Evolutionary conservation across 2,113 vertebrate genomes (phyloP), one percentile per base, ranked within the genome.

Genomic region (Pogonocichla stellata): DNA sequence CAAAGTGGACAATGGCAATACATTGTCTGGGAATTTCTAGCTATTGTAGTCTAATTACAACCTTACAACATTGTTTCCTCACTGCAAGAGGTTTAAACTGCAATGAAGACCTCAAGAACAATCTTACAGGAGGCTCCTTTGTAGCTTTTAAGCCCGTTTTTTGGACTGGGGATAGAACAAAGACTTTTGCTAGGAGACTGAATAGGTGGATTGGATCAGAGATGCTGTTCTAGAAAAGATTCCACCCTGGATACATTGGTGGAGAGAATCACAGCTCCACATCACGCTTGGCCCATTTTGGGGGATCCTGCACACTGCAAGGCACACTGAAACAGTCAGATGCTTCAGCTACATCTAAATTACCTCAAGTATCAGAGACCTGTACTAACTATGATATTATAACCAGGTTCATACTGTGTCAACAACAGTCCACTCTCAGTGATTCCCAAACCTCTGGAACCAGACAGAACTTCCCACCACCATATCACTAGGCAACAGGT

Each of bases 1-100:
- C 73, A 65, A 87, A 86, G 48, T 29, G 83, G 56, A 88, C 92
- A 92, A 83, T 0, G 0, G 48, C 31, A 83, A 70, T 94, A 23
- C 10, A 84, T 84, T 82, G 72, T 33, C 47, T 7, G 65, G 36
- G 77, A 84, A 89, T 67, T 95, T 88, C 86, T 42, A 91, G 91
- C 53, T n/a, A 23, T 5, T 43, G 15, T 13, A 60, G 85, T 64
- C 56, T 40, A 78, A 86, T 75, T 60, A 74, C 31, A 70, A 43
- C 22, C 40, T 74, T 91, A 36, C 56, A 92, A 80, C 13, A 16
- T n/a, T 60, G 26, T 58, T 84, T 82, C 47, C 77, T 93, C 43
- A 45, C 43, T 89, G 56, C 43, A 51, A 93, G 60, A 58, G 22
- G 48, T 67, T 92, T 84, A 58, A 78, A 56, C 15, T 23, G 9